These are phyloP conservation scores for Cyanoliseus patagonus DNA, from an alignment of 2,113 vertebrate species.

Conservation along the genomic window DNA sequence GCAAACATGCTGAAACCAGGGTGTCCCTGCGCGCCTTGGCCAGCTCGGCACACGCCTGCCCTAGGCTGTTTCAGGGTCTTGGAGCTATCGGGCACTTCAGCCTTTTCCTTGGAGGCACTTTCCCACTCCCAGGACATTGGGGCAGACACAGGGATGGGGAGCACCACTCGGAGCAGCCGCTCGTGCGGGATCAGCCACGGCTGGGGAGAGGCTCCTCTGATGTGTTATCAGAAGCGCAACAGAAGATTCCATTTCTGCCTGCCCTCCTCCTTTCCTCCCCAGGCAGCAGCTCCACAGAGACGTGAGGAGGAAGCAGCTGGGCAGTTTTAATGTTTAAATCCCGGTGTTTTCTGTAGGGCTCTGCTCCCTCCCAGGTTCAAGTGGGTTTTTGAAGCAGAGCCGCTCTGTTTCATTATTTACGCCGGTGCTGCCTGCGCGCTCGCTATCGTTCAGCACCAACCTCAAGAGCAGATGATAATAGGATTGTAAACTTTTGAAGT, in stretches of 20 bases:
- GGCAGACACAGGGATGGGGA: rapidly evolving
- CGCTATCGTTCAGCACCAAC: background rate
- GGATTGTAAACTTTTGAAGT: slow-evolving; percentile 78
- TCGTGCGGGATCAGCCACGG: rapidly evolving
- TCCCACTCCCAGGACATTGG: rapidly evolving
- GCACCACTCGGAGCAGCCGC: rapidly evolving
- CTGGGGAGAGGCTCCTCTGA: background rate
- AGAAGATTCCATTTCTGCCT: background rate
- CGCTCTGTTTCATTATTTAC: background rate
- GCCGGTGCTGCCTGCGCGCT: background rate
- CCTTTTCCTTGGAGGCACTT: rapidly evolving
- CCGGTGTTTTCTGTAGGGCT: background rate
- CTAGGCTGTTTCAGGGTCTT: rapidly evolving
- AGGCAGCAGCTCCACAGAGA: background rate
- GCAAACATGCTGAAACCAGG: rapidly evolving
- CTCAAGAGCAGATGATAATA: slow-evolving; percentile 49
- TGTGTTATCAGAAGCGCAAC: background rate
- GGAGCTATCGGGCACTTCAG: background rate
- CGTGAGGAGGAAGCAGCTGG: background rate
- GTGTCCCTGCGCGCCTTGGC: background rate
- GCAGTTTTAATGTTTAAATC: background rate
- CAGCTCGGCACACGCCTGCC: rapidly evolving
- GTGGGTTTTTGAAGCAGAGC: background rate
- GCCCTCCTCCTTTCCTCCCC: background rate
- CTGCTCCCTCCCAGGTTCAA: background rate